Evolutionary conservation across 2,113 vertebrate genomes (phyloP).

Genomic region (Rhynchomys soricoides): DNA sequence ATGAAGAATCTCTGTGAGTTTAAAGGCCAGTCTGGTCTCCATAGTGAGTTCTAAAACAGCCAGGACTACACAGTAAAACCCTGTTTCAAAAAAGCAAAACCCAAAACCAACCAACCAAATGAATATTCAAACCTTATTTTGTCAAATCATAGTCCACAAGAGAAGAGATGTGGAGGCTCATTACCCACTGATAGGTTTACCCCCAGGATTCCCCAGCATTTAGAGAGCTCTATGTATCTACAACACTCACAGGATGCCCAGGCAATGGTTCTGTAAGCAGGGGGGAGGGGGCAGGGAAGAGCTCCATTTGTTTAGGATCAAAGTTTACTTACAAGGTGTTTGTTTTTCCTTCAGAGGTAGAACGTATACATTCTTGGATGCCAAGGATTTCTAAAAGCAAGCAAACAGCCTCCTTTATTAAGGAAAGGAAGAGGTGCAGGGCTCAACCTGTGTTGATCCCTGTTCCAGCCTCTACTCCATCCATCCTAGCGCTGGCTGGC

Average conservation of each 20-base stretch:
- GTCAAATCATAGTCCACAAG: constrained; percentile 10
- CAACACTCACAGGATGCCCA: background rate
- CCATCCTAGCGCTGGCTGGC: no score
- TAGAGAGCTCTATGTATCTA: background rate
- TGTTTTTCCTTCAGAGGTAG: constrained; percentile 40
- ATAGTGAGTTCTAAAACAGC: background rate
- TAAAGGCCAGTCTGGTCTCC: background rate
- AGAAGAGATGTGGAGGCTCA: background rate
- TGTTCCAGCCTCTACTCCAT: accelerated
- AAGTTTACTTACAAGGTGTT: constrained; percentile 50
- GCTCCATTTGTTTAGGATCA: constrained; percentile 30
- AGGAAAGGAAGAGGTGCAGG: background rate
- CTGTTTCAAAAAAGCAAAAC: background rate
- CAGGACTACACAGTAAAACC: background rate
- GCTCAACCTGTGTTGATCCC: background rate
- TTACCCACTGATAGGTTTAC: background rate
- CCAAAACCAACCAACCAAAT: no score
- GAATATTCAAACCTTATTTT: background rate
- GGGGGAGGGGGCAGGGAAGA: background rate
- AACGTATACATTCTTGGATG: constrained; percentile 1
- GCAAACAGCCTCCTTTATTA: background rate
- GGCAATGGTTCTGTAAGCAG: background rate
- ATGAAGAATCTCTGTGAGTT: background rate
- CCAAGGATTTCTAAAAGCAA: constrained; percentile 47
- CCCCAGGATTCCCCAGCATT: background rate